Evolutionary conservation across 2,888 invertebrate species (phyloP).

Genomic region (Himalopsyche anomala): DNA sequence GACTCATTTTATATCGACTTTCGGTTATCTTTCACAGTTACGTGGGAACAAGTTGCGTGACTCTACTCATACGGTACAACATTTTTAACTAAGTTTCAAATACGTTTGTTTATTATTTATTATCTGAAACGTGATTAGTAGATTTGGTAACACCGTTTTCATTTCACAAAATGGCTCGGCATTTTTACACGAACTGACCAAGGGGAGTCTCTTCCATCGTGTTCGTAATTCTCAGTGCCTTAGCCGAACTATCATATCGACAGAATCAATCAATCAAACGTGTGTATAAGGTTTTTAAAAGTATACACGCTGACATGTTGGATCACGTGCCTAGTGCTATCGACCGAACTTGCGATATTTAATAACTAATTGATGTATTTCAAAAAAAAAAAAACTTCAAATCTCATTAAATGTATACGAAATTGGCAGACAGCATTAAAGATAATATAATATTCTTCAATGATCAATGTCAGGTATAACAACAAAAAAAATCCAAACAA

Average conservation of each 20-base stretch:
- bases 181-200: constrained; percentile 36
- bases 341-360: neutral
- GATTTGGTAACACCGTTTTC: neutral
- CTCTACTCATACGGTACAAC: too few relatives aligned
- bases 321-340: neutral
- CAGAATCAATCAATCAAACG: constrained; percentile 37
- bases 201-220: constrained; percentile 9
- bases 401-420: too few relatives aligned
- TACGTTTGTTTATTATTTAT: constrained; percentile 5
- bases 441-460: too few relatives aligned
- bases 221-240: neutral
- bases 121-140: constrained; percentile 13
- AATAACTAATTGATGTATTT: too few relatives aligned
- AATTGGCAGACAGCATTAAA: too few relatives aligned
- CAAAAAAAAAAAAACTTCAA: too few relatives aligned
- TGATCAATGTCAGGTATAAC: too few relatives aligned
- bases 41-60: too few relatives aligned
- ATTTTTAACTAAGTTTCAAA: neutral
- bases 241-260: constrained; percentile 32
- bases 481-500: too few relatives aligned
- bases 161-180: constrained; percentile 5
- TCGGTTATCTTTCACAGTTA: too few relatives aligned
- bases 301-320: constrained; percentile 7
- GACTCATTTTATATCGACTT: too few relatives aligned
- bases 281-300: constrained; percentile 14